Evolutionary conservation across 2,888 invertebrate species (phyloP).

Genomic region (Cylloceria caligata): DNA sequence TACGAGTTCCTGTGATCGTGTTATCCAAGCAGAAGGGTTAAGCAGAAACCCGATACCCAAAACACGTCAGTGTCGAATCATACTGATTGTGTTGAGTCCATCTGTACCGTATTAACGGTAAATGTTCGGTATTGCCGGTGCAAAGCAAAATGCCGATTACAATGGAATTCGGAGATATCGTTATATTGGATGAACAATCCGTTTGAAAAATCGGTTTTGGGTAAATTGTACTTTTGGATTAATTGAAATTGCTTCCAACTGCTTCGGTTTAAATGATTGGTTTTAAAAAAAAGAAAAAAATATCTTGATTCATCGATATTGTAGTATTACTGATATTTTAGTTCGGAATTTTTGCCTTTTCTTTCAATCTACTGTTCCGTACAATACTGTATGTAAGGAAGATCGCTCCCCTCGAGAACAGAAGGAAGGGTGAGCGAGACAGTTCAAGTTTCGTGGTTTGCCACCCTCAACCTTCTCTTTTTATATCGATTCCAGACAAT

Average conservation of each 20-base stretch:
- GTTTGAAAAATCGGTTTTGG: not conserved
- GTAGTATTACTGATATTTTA: not conserved
- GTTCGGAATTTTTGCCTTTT: not conserved
- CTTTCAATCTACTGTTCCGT: not conserved
- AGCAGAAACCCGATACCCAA: conserved; percentile 36
- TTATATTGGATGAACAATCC: not conserved
- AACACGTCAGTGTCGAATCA: not conserved
- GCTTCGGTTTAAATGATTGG: not conserved
- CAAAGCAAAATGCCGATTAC: not conserved
- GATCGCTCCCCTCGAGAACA: conserved; percentile 17
- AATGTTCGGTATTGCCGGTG: not conserved
- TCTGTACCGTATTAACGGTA: conserved; percentile 2
- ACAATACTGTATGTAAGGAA: conserved; percentile 33
- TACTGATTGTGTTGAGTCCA: conserved; percentile 3
- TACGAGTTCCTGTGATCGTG: not conserved
- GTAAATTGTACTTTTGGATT: not conserved
- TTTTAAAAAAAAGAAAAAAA: not conserved
- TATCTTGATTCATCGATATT: not conserved
- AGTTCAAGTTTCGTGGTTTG: conserved; percentile 69
- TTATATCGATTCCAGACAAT: conserved; percentile 82
- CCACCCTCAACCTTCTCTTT: conserved; percentile 72
- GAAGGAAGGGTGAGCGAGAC: conserved; percentile 41
- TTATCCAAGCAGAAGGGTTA: conserved; percentile 13
- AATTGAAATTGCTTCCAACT: not conserved
- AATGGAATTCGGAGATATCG: not conserved